Base-by-base conservation (phyloP, 2,888 invertebrate species). In the Plagodis dolabraria region DNA sequence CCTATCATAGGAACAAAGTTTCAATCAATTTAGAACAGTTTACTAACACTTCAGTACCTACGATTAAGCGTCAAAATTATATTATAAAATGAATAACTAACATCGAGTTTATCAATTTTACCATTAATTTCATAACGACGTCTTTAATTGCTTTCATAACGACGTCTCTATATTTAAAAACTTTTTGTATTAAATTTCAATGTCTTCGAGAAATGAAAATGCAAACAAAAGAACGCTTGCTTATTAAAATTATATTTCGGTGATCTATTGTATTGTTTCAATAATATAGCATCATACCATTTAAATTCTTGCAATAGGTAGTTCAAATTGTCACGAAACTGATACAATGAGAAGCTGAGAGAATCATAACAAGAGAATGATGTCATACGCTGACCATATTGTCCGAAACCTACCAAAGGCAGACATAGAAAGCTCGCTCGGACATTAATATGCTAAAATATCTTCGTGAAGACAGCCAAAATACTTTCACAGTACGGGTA, bases 401-500 rank as follows among this genome's bases (percentile, higher is more conserved):
- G 51, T 33, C 54, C 46, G 12, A 36, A 52, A 47, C 65, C 68
- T 57, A 57, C 74, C 70, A 74, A 77, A 77, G 69, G 69, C 76
- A 82, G 75, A 70, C 79, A 83, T 89, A 90, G 91, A 92, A 91
- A 92, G 89, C 88, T 85, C 69, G 71, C 73, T 80, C 69, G 68
- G 65, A 74, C 82, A 89, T 89, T 87, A 87, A 85, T 89, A 91
- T 92, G 87, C 85, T 86, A 90, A 89, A 86, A 86, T 85, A 86
- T 87, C 79, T 86, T 83, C 74, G 83, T 81, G 80, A 88, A 90
- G 80, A 86, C 82, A 82, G 76, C 80, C 86, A 72, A 89, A 89
- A 89, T 87, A 92, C 92, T 92, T 92, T 92, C 92, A 90, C 91
- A 82, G 79, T 82, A 83, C 82, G 77, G 72, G 83, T 86, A 87